These are phyloP conservation scores for Calliopsis andreniformis DNA, from an alignment of 1,140 invertebrate genomes.

Conservation along the genomic window DNA sequence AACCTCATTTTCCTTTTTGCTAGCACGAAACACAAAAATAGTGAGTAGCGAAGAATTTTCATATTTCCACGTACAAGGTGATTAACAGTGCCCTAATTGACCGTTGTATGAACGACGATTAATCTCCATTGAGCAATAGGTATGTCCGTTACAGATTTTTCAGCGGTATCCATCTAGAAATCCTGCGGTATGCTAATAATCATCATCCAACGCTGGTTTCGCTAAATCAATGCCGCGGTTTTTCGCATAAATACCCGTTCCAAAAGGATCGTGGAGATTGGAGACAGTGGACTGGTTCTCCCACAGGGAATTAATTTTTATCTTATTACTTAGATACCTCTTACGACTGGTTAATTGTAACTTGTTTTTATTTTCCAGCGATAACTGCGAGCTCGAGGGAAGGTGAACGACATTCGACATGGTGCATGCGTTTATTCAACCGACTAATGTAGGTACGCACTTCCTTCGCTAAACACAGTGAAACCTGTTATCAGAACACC, in stretches of 20 bases:
- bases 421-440: background rate
- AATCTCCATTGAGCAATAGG: slow-evolving; percentile 26
- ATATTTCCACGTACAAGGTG: background rate
- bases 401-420: background rate
- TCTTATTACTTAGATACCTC: background rate
- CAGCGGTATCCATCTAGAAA: background rate
- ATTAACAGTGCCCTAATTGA: background rate
- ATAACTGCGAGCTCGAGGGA: background rate
- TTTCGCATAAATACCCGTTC: background rate
- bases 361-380: background rate
- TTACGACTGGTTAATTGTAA: background rate
- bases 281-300: slow-evolving; percentile 8
- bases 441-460: too few species aligned
- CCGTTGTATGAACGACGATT: background rate
- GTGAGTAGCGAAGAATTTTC: too few species aligned
- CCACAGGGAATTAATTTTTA: slow-evolving; percentile 18
- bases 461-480: too few species aligned
- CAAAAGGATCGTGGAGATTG: background rate
- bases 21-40: too few species aligned
- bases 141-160: background rate
- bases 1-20: too few species aligned
- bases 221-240: background rate
- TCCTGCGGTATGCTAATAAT: background rate
- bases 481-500: too few species aligned
- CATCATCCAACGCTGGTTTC: background rate